Conservation (phyloP, 2,113 vertebrate species). For the Plecotus auritus region DNA sequence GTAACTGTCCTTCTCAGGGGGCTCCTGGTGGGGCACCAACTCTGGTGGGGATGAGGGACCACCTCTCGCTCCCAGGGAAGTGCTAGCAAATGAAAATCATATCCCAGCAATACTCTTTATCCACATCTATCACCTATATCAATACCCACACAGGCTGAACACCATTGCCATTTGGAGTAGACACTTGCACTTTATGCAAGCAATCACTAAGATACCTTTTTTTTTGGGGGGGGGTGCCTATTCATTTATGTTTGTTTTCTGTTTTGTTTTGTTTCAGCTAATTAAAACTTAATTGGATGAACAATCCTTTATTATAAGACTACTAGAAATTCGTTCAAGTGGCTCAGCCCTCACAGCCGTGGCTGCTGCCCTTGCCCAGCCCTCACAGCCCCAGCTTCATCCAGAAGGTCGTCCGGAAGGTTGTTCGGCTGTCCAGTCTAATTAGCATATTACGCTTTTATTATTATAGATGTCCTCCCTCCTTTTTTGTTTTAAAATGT, state of each 20-base stretch:
- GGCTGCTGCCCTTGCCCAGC: no score
- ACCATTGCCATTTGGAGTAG: neutral
- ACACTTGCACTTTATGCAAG: neutral
- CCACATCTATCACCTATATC: neutral
- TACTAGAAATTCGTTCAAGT: no score
- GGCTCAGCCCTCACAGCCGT: no score
- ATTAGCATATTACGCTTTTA: no score
- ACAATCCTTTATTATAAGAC: neutral
- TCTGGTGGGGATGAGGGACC: neutral
- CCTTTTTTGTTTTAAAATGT: neutral
- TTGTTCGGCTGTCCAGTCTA: no score
- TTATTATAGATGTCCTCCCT: neutral
- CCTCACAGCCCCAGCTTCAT: no score
- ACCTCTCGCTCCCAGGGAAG: neutral
- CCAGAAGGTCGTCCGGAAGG: no score
- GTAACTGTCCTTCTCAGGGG: neutral
- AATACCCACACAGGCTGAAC: neutral
- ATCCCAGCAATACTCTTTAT: neutral
- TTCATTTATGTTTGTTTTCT: neutral
- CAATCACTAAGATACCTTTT: neutral
- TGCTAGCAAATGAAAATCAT: neutral
- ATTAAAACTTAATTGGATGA: neutral
- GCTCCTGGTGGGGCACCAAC: neutral
- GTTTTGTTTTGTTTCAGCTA: neutral
- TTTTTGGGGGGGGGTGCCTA: neutral